Evolutionary conservation across 23 tunicate species (phyloP).

Genomic region (Halocynthia aurantium): DNA sequence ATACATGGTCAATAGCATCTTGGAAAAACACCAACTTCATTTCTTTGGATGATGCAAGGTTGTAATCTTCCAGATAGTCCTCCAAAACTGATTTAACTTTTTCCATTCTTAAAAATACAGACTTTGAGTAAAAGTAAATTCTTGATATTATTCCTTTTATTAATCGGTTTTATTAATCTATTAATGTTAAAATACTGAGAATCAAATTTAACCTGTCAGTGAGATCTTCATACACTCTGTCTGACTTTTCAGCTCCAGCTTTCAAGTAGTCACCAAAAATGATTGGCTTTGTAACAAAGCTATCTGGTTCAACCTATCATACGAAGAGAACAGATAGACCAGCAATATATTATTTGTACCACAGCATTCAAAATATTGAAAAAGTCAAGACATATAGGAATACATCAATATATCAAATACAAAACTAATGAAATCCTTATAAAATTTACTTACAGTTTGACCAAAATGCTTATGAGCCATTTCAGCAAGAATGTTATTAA

Average conservation of each 20-base stretch:
- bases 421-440: neutral
- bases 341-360: too few relatives aligned
- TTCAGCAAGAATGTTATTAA: conserved; percentile 78
- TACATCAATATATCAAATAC: neutral
- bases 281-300: conserved; percentile 71
- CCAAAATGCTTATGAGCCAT: conserved; percentile 95
- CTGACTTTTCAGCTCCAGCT: conserved; percentile 78
- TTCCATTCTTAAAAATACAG: conserved; percentile 29
- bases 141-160: neutral
- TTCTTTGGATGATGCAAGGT: conserved; percentile 85
- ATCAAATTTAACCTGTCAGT: conserved; percentile 47
- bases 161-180: neutral
- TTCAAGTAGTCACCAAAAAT: conserved; percentile 96
- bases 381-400: neutral
- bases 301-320: conserved; percentile 61
- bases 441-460: conserved; percentile 41
- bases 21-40: conserved; percentile 98
- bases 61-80: conserved; percentile 95
- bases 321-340: neutral
- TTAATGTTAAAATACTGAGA: neutral
- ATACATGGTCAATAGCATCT: conserved; percentile 94
- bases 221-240: conserved; percentile 79
- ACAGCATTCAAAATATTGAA: neutral
- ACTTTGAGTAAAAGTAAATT: neutral
- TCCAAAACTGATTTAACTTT: conserved; percentile 82